Evolutionary conservation across 2,888 invertebrate species (phyloP), one percentile per base, ranked within the genome.

Genomic region (Pteria penguin): DNA sequence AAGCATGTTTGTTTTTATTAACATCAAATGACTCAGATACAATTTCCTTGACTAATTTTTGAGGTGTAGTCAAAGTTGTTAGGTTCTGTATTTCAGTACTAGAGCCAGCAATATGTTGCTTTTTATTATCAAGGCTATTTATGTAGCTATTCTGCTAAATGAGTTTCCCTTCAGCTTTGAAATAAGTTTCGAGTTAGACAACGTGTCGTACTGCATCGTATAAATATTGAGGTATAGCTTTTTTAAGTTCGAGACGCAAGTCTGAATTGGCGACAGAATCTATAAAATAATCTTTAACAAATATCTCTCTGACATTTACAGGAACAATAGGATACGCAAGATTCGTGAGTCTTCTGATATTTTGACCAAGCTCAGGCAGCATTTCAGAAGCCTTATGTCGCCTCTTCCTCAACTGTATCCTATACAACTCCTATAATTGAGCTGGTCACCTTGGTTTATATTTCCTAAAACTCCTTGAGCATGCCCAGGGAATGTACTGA

Each of bases 381-480:
- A 45, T 31, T 52, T 75, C 69, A 18, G 57, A 55, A 5, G 75
- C 69, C 63, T 57, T 70, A 26, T 75, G 57, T n/a, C 33, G 33
- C 14, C 77, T 57, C 31, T 70, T 66, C 2, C 66, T 45, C 2
- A 75, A 36, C 45, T 70, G 70, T n/a, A 69, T 54, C 31, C 62
- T 61, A 36, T 72, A 76, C 18, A 69, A 57, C n/a, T 78, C 75
- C 2, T 24, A 52, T 54, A 67, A 57, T 62, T 63, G 22, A 11
- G 18, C 18, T 45, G 45, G 18, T 45, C 45, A 54, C 57, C 26
- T 27, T 8, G 3, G n/a, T 61, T 18, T 14, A 73, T 14, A 55
- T 74, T 60, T 11, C 69, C 61, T 29, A 78, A 55, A 14, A 78
- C 65, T 27, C 54, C 61, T 32, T 69, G 65, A 18, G 78, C 78